These are phyloP conservation scores for Melinaea menophilus DNA, from an alignment of 2,888 invertebrate genomes.

Conservation along the genomic window DNA sequence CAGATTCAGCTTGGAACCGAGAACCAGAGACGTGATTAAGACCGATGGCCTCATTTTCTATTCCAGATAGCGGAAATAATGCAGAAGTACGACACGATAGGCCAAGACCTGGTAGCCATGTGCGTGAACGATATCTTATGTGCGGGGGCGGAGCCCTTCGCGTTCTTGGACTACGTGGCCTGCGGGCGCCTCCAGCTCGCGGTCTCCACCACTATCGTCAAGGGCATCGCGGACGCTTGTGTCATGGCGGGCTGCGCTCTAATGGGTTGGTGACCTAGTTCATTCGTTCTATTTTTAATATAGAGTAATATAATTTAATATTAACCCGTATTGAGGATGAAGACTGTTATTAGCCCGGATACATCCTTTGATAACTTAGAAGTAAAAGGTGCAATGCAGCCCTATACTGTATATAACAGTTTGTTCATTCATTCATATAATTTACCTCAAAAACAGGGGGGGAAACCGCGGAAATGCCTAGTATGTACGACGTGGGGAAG, in stretches of 20 bases:
- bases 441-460: slow-evolving; percentile 78
- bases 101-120: slow-evolving; percentile 98
- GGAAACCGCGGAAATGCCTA: slow-evolving; percentile 99
- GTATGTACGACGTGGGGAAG: slow-evolving; percentile 90
- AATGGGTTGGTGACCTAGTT: slow-evolving; percentile 80
- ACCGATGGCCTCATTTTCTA: too few relatives aligned
- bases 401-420: background rate
- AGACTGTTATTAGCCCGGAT: too few relatives aligned
- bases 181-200: slow-evolving; percentile 90
- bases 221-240: slow-evolving; percentile 94
- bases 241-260: slow-evolving; percentile 90
- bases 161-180: slow-evolving; percentile 98
- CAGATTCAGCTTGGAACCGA: too few relatives aligned
- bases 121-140: slow-evolving; percentile 98
- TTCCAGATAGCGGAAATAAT: slow-evolving; percentile 89
- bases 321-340: too few relatives aligned
- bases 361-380: too few relatives aligned
- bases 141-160: slow-evolving; percentile 96
- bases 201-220: slow-evolving; percentile 86
- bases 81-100: slow-evolving; percentile 88
- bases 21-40: too few relatives aligned
- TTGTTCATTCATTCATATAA: background rate
- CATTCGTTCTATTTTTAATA: too few relatives aligned
- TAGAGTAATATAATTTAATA: too few relatives aligned
- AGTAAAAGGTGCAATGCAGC: too few relatives aligned